These are phyloP conservation scores for Alaudala cheleensis DNA, from an alignment of 2,113 vertebrate species.

Conservation along the genomic window DNA sequence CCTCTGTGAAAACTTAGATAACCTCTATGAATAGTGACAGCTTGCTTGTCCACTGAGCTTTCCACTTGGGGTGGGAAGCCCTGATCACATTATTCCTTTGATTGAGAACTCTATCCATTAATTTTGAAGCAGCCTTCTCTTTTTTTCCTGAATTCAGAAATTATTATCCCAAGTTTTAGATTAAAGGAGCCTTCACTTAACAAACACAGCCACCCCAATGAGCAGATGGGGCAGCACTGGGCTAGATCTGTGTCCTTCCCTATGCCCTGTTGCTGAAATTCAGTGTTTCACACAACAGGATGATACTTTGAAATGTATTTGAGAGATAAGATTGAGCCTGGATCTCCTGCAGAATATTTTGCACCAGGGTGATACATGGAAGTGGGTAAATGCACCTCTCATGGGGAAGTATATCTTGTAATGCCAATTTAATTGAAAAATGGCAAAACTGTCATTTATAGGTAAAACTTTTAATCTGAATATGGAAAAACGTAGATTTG, in stretches of 20 bases:
- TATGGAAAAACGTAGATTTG: neutral
- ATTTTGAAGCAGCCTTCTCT: neutral
- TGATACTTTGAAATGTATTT: neutral
- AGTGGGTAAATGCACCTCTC: neutral
- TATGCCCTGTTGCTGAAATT: neutral
- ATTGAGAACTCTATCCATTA: neutral
- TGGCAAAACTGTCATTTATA: neutral
- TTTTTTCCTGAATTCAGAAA: neutral
- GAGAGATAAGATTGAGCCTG: neutral
- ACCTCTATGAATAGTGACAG: neutral
- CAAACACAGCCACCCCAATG: fast-evolving
- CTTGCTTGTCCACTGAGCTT: neutral
- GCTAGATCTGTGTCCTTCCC: neutral
- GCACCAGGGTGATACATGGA: neutral
- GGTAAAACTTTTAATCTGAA: neutral
- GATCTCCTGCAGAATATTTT: neutral
- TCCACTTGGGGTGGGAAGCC: neutral
- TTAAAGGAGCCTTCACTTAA: neutral
- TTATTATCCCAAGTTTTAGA: neutral
- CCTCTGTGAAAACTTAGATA: neutral
- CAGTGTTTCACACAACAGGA: neutral
- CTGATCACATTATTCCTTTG: neutral
- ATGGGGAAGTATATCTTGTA: neutral
- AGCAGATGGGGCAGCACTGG: neutral
- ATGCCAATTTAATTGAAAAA: neutral